Evolutionary conservation across 1,140 invertebrate species (phyloP).

Genomic region (Neodiprion virginianus): DNA sequence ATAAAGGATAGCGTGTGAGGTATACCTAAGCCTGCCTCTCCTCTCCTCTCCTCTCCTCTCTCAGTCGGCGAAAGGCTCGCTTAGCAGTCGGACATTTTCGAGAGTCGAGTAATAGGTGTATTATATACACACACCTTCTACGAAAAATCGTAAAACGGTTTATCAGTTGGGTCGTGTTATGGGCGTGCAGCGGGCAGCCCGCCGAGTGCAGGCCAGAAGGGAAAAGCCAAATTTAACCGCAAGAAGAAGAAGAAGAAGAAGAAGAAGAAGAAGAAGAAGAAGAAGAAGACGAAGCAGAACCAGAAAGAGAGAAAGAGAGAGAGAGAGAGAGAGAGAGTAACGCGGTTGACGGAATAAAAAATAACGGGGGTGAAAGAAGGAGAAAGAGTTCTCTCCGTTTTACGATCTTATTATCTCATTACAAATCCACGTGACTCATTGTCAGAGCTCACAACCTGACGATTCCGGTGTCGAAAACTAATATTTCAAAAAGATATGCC

Average conservation of each 20-base stretch:
- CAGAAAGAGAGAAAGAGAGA: neutral
- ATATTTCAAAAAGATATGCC: neutral
- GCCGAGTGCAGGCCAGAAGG: neutral
- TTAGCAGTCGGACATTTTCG: neutral
- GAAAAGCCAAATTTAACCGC: neutral
- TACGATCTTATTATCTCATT: constrained; percentile 3
- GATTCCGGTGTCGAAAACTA: neutral
- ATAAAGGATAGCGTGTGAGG: too few relatives aligned
- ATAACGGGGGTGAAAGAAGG: neutral
- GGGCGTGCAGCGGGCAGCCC: too few relatives aligned
- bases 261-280: neutral
- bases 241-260: neutral
- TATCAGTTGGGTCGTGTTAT: too few relatives aligned
- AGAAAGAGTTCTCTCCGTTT: neutral
- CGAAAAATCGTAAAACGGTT: neutral
- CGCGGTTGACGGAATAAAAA: neutral
- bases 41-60: too few relatives aligned
- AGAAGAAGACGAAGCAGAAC: neutral
- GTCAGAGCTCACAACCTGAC: neutral
- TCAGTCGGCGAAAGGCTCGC: too few relatives aligned
- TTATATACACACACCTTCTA: neutral
- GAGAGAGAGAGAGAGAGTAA: neutral
- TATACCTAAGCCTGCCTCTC: too few relatives aligned
- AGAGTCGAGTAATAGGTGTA: neutral
- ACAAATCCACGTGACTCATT: neutral